Conservation (phyloP, 2,888 invertebrate species). For the Linyphia triangularis region DNA sequence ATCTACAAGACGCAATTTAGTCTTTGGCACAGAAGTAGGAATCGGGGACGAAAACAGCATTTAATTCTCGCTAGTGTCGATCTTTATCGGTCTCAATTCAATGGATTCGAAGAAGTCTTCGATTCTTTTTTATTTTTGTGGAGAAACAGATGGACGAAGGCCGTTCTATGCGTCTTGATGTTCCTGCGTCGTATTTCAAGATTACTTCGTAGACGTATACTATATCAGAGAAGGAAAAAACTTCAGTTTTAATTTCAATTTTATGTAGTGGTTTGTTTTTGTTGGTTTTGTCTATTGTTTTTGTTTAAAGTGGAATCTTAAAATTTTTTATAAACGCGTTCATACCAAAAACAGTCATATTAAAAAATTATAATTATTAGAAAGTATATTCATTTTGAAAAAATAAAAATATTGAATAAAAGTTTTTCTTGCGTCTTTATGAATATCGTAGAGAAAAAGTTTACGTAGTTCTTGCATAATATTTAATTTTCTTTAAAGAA, state of each 20-base stretch:
- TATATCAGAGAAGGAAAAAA: too few species aligned
- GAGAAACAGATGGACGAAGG: neutral
- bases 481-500: too few species aligned
- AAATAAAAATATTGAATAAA: neutral
- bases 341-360: too few species aligned
- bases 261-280: neutral
- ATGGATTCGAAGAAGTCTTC: slow-evolving; percentile 20
- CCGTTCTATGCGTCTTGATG: too few species aligned
- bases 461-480: neutral
- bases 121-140: neutral
- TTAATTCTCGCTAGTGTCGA: slow-evolving; percentile 16
- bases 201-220: neutral
- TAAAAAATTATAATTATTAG: neutral
- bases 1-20: slow-evolving; percentile 21
- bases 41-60: slow-evolving; percentile 41
- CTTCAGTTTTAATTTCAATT: neutral
- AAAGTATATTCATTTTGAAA: neutral
- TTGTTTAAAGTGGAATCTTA: too few species aligned
- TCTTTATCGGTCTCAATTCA: slow-evolving; percentile 29
- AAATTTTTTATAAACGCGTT: too few species aligned
- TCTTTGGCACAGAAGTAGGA: slow-evolving; percentile 12
- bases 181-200: slow-evolving; percentile 1
- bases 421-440: neutral
- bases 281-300: neutral
- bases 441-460: neutral